Conservation (phyloP, 1,140 invertebrate genomes). For the Aphidius ervi region DNA sequence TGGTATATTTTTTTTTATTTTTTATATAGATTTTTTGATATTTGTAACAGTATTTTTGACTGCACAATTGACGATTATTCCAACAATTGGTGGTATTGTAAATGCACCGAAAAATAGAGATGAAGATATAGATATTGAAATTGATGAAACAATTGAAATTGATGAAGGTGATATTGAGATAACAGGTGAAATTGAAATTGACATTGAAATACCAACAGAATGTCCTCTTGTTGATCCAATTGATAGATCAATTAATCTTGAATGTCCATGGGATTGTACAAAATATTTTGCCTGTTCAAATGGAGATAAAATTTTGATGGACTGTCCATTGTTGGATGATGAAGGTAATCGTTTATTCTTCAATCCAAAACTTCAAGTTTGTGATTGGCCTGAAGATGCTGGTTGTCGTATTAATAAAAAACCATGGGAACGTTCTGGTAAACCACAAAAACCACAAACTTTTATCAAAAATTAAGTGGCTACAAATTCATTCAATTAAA, state of each 20-base stretch:
- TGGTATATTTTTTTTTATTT: no score
- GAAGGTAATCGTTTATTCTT: constrained; percentile 45
- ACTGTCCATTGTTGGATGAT: constrained; percentile 39
- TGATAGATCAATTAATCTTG: constrained; percentile 36
- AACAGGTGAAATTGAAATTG: background rate
- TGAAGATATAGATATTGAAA: no score
- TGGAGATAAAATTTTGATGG: constrained; percentile 47
- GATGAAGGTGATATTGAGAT: background rate
- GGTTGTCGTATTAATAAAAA: constrained; percentile 14
- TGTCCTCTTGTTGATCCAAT: constrained; percentile 20
- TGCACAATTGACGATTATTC: no score
- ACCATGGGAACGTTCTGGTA: background rate
- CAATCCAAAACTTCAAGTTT: constrained; percentile 51
- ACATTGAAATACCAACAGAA: constrained; percentile 17
- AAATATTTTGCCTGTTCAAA: constrained; percentile 56
- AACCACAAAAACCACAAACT: background rate
- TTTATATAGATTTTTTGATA: no score
- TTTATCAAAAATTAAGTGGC: no score
- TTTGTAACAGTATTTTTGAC: no score
- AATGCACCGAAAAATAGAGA: no score
- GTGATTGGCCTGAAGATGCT: constrained; percentile 27
- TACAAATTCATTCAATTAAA: no score
- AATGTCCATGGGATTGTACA: constrained; percentile 50
- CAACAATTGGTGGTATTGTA: no score
- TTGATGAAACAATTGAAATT: no score